phyloP scores from a whole-genome alignment of 2,113 vertebrate species.

The Spea bombifrons region DNA sequence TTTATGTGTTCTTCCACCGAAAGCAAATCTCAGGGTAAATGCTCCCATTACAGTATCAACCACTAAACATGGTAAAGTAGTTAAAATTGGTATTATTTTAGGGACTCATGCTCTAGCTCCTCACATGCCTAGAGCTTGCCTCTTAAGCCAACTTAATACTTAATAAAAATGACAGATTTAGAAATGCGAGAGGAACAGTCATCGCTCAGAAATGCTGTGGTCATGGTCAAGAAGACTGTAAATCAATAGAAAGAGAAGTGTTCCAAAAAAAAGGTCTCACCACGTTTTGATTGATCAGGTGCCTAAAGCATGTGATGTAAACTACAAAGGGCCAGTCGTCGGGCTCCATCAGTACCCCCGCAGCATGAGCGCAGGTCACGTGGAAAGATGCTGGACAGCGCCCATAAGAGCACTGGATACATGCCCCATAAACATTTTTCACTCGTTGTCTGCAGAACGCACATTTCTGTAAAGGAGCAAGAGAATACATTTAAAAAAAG shows the following conservation, averaged over 20 bases:
- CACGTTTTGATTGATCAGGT: constrained; percentile 76
- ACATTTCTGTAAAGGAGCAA: constrained; percentile 77
- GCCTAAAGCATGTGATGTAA: constrained; percentile 89
- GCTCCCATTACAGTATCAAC: constrained; percentile 10
- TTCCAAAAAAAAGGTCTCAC: constrained; percentile 66
- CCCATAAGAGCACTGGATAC: constrained; percentile 91
- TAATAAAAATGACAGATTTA: constrained; percentile 38
- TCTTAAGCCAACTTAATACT: constrained; percentile 11
- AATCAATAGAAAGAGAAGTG: constrained; percentile 31
- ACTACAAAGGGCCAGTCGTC: constrained; percentile 93
- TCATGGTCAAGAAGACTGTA: neutral
- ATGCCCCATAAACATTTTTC: constrained; percentile 81
- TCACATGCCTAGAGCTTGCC: constrained; percentile 20
- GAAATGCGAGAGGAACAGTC: neutral
- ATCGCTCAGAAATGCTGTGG: constrained; percentile 22
- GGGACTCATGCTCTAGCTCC: constrained; percentile 15
- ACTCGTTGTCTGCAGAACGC: constrained; percentile 85
- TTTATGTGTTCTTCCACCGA: constrained; percentile 3
- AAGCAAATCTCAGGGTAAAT: constrained; percentile 4
- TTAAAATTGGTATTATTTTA: constrained; percentile 22
- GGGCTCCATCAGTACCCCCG: constrained; percentile 87
- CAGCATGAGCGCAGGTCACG: constrained; percentile 92
- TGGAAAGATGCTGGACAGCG: constrained; percentile 91
- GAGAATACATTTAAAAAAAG: neutral
- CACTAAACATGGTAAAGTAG: constrained; percentile 12